Base-by-base conservation (phyloP, 2,113 vertebrate genomes). In the Podilymbus podiceps region DNA sequence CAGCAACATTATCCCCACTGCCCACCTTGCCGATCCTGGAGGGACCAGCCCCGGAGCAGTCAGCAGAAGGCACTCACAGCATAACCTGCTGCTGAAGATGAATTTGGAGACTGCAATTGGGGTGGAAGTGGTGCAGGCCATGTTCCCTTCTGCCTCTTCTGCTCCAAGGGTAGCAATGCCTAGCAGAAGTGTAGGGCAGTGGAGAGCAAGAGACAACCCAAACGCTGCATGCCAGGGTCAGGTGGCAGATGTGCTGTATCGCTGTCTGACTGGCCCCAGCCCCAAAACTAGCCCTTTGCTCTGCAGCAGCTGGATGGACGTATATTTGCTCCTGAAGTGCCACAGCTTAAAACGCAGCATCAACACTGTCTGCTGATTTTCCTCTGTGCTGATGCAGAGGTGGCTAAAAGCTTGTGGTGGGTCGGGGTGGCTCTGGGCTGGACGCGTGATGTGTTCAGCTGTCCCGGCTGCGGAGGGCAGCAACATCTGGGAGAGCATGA, bases 401-500 rank as follows among this genome's bases (percentile, higher is more conserved):
- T 49, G 30, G 38, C 76, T 59, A 44, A 83, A 86, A 40, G 28
- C 38, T 42, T 33, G 24, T 35, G 52, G 44, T 3, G 17, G 25
- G 8, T 60, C 0, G 0, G 35, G 44, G 44, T 78, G 63, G 56
- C 69, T 71, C 55, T 5, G 10, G 60, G 56, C 74, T 85, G 59
- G 55, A 52, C 53, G 78, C 1, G 2, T 10, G 74, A 89, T 72
- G 56, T 31, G 56, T 76, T 96, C 93, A 96, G 87, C 89, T 91
- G 89, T 93, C 94, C 85, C 0, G 1, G 77, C 72, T 91, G 79
- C 0, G 4, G 81, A 94, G 87, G 89, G 62, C 93, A 96, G 81
- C 74, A 96, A 91, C 95, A 96, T 96, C 93, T 94, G 95, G 79
- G 85, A 87, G 71, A 91, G 76, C 89, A 93, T 25, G 93, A 91